Percentiles rank a stretch among this genome's conserved stretches.
These are phyloP conservation scores for Drosophila mimetica DNA, from an alignment of 2,888 invertebrate species.

Conservation along the genomic window DNA sequence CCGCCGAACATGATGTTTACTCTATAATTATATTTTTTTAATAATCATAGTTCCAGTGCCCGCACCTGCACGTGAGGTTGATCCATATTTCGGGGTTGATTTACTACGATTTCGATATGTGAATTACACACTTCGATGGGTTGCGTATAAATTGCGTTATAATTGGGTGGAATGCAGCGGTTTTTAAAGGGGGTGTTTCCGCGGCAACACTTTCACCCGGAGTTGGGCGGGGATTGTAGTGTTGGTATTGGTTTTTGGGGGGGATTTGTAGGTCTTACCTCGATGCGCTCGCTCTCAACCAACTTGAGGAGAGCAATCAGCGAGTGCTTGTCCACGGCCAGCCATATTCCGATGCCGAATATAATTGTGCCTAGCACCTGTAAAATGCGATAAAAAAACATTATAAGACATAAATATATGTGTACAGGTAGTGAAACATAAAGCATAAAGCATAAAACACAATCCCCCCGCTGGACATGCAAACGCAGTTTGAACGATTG, in stretches of 20 bases:
- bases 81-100: slow-evolving; percentile 19
- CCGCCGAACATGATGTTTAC: slow-evolving; percentile 4
- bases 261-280: slow-evolving; percentile 84
- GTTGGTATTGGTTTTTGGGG: background rate
- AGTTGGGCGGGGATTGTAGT: slow-evolving; percentile 9
- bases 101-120: slow-evolving; percentile 11
- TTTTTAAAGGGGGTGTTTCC: slow-evolving; percentile 21
- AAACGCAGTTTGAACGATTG: slow-evolving; percentile 50
- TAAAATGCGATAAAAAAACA: slow-evolving; percentile 25
- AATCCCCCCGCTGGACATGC: slow-evolving; percentile 40
- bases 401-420: slow-evolving; percentile 7
- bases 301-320: slow-evolving; percentile 87
- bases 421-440: slow-evolving; percentile 17
- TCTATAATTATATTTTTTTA: slow-evolving; percentile 40
- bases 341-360: slow-evolving; percentile 89
- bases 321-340: slow-evolving; percentile 88
- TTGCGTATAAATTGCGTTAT: slow-evolving; percentile 32
- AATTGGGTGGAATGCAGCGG: slow-evolving; percentile 29
- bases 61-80: slow-evolving; percentile 46
- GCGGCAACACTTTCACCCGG: slow-evolving; percentile 60
- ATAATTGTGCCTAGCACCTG: slow-evolving; percentile 87
- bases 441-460: slow-evolving; percentile 32
- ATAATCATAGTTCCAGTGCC: slow-evolving; percentile 32
- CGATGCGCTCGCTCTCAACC: slow-evolving; percentile 86
- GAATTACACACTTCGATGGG: slow-evolving; percentile 21